Conservation (phyloP, 2,888 invertebrate genomes). For the Phymatocera aterrima region DNA sequence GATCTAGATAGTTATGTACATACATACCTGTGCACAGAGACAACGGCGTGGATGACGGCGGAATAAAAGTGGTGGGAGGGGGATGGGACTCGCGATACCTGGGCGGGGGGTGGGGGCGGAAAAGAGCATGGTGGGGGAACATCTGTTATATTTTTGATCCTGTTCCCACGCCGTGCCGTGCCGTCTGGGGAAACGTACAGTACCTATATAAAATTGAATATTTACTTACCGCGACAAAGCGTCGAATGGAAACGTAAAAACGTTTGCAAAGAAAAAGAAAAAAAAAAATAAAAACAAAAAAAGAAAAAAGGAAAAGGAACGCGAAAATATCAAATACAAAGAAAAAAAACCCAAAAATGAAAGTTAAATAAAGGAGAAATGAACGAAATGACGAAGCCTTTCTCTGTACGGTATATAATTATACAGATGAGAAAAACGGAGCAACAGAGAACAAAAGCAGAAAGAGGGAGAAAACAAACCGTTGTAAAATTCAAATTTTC, state of each 20-base stretch:
- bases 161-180: conserved; percentile 44
- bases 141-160: conserved; percentile 38
- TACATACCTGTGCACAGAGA: background rate
- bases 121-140: background rate
- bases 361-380: no score
- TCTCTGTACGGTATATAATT: no score
- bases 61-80: background rate
- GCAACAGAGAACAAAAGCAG: no score
- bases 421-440: background rate
- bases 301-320: background rate
- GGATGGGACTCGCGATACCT: background rate
- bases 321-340: no score
- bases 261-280: background rate
- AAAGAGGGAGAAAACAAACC: no score
- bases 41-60: background rate
- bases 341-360: no score
- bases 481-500: no score
- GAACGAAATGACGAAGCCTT: no score
- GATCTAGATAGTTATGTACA: background rate
- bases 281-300: background rate
- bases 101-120: background rate
- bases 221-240: conserved; percentile 10
- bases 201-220: conserved; percentile 39
- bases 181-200: no score
- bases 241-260: background rate